Evolutionary conservation across 1,140 invertebrate species (phyloP), one percentile per base, ranked within the genome.

Genomic region (Sogatella furcifera): DNA sequence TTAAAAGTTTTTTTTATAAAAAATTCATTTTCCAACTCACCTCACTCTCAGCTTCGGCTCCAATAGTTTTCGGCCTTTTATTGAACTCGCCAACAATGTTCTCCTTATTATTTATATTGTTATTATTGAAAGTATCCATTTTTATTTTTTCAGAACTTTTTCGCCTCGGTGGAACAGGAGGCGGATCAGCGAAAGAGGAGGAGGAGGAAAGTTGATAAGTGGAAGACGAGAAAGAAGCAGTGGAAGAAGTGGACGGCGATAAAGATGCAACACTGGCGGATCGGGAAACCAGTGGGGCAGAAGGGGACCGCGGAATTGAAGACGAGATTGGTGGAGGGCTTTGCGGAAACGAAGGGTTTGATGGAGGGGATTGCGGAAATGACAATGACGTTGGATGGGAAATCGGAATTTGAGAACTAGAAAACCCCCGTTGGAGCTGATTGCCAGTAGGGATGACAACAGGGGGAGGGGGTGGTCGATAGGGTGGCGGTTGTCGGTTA

Each of bases 401-500:
- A 10, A 11, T 24, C 46, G 46, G 38, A 24, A 57, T 15, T 41
- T 17, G 21, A 43, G 31, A 59, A 31, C 4, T 38, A 38, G 34
- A 10, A 13, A 9, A 9, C 34, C 34, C 34, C 34, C 34, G 8
- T 38, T 38, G 34, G 6, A 28, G 2, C 6, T 28, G 24, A 28
- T 6, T 28, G 6, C 24, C 6, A 4, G 43, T 22, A 19, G 57
- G 19, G 28, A 62, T 60, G 2, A 73, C 70, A 55, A 70, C 72
- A 15, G 72, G 58, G 19, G 74, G 70, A 52, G 59, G 61, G 19
- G 62, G 61, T 22, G 65, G 64, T 62, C 80, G 77, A 66, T 85
- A 85, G 3, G 85, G 84, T 43, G 85, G 85, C 11, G 78, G 84
- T 61, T 80, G 75, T 65, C 70, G 69, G 38, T 70, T 62, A 57